A percentile compares a stretch with the other conserved stretches of the same genome.
These are phyloP conservation scores for Aurelia aurita DNA, from an alignment of 30 jellyfish, hydroid and myxozoan species.

Conservation along the genomic window DNA sequence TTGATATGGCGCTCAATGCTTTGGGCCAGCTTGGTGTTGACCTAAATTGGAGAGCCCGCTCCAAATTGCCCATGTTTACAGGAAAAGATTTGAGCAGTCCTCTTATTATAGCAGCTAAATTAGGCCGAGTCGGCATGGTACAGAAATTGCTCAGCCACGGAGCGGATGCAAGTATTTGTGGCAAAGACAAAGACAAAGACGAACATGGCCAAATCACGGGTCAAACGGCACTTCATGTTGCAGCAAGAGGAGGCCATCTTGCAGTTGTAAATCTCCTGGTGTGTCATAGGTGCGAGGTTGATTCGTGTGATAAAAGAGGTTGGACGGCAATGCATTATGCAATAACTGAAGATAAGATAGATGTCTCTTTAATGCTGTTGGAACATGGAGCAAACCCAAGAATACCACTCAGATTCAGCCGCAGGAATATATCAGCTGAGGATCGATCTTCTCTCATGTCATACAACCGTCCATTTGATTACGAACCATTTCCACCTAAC, in stretches of 20 bases:
- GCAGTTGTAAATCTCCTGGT: not conserved
- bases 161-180: constrained; percentile 12
- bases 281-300: not conserved
- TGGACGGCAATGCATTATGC: constrained; percentile 23
- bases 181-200: no score
- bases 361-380: not conserved
- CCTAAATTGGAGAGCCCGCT: constrained; percentile 31
- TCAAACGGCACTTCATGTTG: constrained; percentile 17
- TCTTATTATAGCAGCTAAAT: not conserved
- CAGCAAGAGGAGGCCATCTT: not conserved
- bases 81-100: constrained; percentile 10
- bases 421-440: not conserved
- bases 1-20: constrained; percentile 12
- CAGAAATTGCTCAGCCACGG: constrained; percentile 1
- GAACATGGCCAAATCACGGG: constrained; percentile 3
- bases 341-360: not conserved
- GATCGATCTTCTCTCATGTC: constrained; percentile 4
- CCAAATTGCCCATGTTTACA: no score
- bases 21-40: not conserved
- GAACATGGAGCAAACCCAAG: constrained; percentile 33
- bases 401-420: not conserved
- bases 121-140: constrained; percentile 5
- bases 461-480: not conserved
- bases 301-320: constrained; percentile 8
- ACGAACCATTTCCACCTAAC: not conserved